Evolutionary conservation across 2,888 invertebrate genomes (phyloP).

Genomic region (Ferrisia virgata): DNA sequence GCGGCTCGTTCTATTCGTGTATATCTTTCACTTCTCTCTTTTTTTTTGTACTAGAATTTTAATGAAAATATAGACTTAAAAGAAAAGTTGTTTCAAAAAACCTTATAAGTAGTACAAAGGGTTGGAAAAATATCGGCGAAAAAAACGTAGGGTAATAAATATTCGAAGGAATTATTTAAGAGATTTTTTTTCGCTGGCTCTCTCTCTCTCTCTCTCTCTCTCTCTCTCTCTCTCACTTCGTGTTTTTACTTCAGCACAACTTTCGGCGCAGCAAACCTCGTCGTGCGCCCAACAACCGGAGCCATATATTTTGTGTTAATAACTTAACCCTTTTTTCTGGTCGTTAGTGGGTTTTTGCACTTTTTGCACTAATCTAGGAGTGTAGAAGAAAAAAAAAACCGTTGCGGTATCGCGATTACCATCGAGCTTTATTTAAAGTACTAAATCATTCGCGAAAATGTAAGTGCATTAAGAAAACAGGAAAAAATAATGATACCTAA

Average conservation of each 20-base stretch:
- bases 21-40: not conserved
- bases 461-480: constrained; percentile 44
- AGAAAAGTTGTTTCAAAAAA: constrained; percentile 28
- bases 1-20: not conserved
- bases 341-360: constrained; percentile 38
- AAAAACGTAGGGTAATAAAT: constrained; percentile 38
- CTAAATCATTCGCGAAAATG: constrained; percentile 45
- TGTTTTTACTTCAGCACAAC: not conserved
- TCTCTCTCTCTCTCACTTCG: no score
- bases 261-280: not conserved
- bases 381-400: no score
- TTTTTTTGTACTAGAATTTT: constrained; percentile 8
- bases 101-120: no score
- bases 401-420: constrained; percentile 37
- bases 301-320: constrained; percentile 45
- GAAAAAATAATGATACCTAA: constrained; percentile 40
- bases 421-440: constrained; percentile 45
- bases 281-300: not conserved
- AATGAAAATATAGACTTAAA: constrained; percentile 33
- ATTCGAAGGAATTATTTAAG: constrained; percentile 42
- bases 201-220: no score
- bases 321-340: constrained; percentile 45
- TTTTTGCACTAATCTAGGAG: constrained; percentile 29
- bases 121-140: constrained; percentile 36
- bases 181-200: constrained; percentile 40